phyloP scores from a whole-genome alignment of 2,888 invertebrate genomes.

The Agonopterix arenella region DNA sequence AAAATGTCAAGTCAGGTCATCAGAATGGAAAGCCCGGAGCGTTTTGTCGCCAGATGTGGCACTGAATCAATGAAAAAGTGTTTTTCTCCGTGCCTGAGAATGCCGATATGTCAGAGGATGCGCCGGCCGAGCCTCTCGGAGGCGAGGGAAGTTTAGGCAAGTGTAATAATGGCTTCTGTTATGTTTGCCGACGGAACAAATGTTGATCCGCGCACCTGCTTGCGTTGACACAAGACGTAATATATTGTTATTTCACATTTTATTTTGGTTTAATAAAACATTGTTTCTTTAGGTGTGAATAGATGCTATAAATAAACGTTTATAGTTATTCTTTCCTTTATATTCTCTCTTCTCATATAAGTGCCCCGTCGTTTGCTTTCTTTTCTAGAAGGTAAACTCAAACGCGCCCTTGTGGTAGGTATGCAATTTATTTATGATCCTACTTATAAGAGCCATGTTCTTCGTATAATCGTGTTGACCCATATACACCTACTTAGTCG shows the following conservation, averaged over 20 bases:
- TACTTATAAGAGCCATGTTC: conserved; percentile 8
- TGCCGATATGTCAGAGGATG: conserved; percentile 51
- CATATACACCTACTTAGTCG: background rate
- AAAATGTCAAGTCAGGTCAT: conserved; percentile 77
- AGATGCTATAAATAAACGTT: too few species aligned
- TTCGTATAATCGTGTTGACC: background rate
- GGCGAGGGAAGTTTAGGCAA: conserved; percentile 23
- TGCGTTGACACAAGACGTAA: conserved; percentile 39
- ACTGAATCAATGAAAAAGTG: conserved; percentile 75
- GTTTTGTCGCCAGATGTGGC: conserved; percentile 74
- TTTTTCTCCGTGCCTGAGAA: conserved; percentile 65
- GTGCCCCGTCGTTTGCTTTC: too few species aligned
- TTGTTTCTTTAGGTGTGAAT: too few species aligned
- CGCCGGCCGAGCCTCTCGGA: conserved; percentile 6
- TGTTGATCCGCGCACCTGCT: conserved; percentile 57
- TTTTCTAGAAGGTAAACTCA: too few species aligned
- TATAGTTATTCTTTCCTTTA: too few species aligned
- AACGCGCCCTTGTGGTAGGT: too few species aligned
- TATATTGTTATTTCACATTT: conserved; percentile 34
- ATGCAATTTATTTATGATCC: background rate
- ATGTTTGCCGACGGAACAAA: conserved; percentile 58
- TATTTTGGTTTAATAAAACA: conserved; percentile 31
- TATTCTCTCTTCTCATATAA: too few species aligned
- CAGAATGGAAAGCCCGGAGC: conserved; percentile 72
- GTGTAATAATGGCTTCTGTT: conserved; percentile 52